phyloP scores from a whole-genome alignment of 2,113 vertebrate genomes.

The Oreochromis spilurus region DNA sequence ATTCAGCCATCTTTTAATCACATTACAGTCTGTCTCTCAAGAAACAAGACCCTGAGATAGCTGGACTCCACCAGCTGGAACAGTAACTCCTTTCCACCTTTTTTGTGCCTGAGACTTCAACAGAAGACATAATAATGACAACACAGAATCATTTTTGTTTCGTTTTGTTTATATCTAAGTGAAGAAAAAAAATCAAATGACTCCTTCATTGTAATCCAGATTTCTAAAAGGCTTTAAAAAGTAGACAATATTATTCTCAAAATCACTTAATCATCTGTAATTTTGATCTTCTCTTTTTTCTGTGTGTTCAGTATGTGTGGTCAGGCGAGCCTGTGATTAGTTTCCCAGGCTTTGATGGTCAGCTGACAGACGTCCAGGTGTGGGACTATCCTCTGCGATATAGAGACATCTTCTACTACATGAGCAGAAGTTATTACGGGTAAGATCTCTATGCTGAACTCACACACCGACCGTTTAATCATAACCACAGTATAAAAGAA shows the following conservation, averaged over 20 bases:
- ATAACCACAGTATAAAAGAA: neutral
- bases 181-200: accelerated
- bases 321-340: constrained; percentile 25
- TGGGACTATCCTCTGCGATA: constrained; percentile 52
- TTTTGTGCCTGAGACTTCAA: neutral
- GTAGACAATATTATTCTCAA: neutral
- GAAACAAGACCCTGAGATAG: neutral
- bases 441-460: neutral
- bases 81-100: neutral
- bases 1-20: neutral
- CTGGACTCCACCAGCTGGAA: neutral
- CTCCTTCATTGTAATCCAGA: neutral
- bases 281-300: neutral
- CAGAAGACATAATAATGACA: neutral
- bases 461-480: neutral
- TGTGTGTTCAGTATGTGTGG: constrained; percentile 26
- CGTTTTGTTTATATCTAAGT: neutral
- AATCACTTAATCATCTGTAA: neutral
- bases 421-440: neutral
- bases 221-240: neutral
- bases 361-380: constrained; percentile 56
- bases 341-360: constrained; percentile 33
- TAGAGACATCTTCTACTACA: constrained; percentile 24
- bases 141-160: neutral
- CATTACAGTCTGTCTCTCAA: neutral